Percentiles rank a stretch among this genome's conserved stretches.
These are phyloP conservation scores for Dolichomitus sp. DNA, from an alignment of 2,888 invertebrate species.

Conservation along the genomic window DNA sequence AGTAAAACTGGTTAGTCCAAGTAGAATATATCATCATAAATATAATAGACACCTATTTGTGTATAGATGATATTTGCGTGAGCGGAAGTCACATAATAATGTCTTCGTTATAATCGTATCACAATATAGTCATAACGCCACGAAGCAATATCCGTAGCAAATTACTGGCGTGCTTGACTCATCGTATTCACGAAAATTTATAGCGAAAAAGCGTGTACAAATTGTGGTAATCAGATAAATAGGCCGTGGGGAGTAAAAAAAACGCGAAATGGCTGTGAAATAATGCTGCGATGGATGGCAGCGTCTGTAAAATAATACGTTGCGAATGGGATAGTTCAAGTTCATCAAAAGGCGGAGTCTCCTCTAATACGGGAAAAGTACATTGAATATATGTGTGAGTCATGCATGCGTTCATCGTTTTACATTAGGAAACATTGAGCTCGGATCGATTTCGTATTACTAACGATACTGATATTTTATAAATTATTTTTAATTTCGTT, in stretches of 20 bases:
- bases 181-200: conserved; percentile 36
- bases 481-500: background rate
- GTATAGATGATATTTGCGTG: conserved; percentile 3
- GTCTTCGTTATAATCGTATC: conserved; percentile 28
- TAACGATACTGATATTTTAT: background rate
- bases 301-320: background rate
- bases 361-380: too few species aligned
- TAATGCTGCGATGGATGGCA: background rate
- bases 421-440: background rate
- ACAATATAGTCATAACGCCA: conserved; percentile 49
- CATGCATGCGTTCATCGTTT: background rate
- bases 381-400: too few species aligned
- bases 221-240: conserved; percentile 6
- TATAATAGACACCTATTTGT: conserved; percentile 16
- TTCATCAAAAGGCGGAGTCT: background rate
- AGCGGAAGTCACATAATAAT: conserved; percentile 13
- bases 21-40: background rate
- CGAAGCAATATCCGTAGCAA: conserved; percentile 45
- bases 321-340: background rate
- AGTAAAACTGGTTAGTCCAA: conserved; percentile 19
- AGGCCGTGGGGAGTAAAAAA: background rate
- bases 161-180: conserved; percentile 52
- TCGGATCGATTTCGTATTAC: background rate
- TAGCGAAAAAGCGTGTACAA: conserved; percentile 49
- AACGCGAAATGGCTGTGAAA: background rate